phyloP scores from a whole-genome alignment of 2,797 vertebrate species.

The Buceros bicornis region DNA sequence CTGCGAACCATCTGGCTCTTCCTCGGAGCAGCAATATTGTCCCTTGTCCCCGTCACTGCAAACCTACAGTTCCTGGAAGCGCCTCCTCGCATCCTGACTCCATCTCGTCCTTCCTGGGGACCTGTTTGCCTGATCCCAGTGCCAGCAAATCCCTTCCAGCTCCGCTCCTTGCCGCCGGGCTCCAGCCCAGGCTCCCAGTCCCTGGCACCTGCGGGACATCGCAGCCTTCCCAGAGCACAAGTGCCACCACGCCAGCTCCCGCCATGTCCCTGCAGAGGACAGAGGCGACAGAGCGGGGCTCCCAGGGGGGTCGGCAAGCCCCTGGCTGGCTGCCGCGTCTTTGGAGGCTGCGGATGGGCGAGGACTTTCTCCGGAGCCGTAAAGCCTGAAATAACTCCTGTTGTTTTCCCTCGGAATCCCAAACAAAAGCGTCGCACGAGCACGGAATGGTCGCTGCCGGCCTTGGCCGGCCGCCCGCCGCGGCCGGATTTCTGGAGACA shows the following conservation, averaged over 20 bases:
- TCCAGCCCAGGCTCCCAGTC: neutral
- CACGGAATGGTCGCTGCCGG: neutral
- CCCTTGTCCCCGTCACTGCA: neutral
- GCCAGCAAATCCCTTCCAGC: neutral
- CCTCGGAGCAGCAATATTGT: neutral
- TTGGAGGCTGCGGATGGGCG: conserved; percentile 55
- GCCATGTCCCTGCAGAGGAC: fast-evolving
- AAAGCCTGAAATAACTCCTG: conserved; percentile 44
- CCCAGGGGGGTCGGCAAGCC: neutral
- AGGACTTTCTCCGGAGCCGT: conserved; percentile 31
- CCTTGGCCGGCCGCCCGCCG: conserved; percentile 32
- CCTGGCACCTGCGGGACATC: fast-evolving
- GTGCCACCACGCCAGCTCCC: fast-evolving
- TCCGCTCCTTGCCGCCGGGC: neutral
- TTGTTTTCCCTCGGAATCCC: conserved; percentile 48
- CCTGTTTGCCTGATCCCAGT: neutral
- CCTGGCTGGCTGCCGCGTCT: neutral
- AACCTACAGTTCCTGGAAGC: neutral
- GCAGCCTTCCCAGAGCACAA: neutral
- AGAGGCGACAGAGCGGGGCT: fast-evolving
- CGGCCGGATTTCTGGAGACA: conserved; percentile 63
- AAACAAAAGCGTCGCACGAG: conserved; percentile 50
- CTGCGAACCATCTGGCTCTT: fast-evolving
- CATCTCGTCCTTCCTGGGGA: neutral
- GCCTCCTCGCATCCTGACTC: neutral